Evolutionary conservation across 2,888 invertebrate species (phyloP), one percentile per base, ranked within the genome.

Genomic region (Tinea trinotella): DNA sequence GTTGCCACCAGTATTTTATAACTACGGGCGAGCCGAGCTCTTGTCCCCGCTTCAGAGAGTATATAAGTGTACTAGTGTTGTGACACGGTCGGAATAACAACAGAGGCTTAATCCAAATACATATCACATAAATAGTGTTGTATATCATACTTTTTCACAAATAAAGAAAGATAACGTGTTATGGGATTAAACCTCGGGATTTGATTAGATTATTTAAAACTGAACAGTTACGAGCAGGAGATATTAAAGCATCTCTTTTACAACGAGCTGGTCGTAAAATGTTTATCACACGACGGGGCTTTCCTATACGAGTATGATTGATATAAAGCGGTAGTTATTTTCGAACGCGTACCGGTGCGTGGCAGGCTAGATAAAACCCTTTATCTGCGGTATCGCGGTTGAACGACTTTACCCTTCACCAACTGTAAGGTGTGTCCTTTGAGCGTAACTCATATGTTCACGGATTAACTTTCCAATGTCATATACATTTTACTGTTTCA

Each of bases 11-110:
- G 12, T 40, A 7, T 40, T 15, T 40, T 40, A 40, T 40, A 40
- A 40, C 40, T 40, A 15, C 40, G 40, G 67, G 53, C 53, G 46
- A 79, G 79, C 77, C 76, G 68, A 70, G 70, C 71, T 68, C 71
- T 76, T 75, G 75, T 79, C 67, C 64, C 70, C 78, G 75, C 80
- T 73, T 75, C 79, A 72, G 60, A 68, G 75, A 62, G 52, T 77
- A 71, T 82, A 84, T 83, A 83, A 78, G 70, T 67, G 68, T 73
- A 71, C 76, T 73, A 65, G 62, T 60, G 63, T 60, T 58, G 67
- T 69, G 73, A 77, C 46, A 46, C 46, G 46, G 19, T 19, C 17
- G 15, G 17, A 46, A 46, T 46, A 46, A 46, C 46, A 46, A 46
- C 6, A 17, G 46, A 40, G 30, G 13, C 40, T 40, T 40, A 40